phyloP scores from a whole-genome alignment of 1,140 invertebrate species.

The Heliconius melpomene region DNA sequence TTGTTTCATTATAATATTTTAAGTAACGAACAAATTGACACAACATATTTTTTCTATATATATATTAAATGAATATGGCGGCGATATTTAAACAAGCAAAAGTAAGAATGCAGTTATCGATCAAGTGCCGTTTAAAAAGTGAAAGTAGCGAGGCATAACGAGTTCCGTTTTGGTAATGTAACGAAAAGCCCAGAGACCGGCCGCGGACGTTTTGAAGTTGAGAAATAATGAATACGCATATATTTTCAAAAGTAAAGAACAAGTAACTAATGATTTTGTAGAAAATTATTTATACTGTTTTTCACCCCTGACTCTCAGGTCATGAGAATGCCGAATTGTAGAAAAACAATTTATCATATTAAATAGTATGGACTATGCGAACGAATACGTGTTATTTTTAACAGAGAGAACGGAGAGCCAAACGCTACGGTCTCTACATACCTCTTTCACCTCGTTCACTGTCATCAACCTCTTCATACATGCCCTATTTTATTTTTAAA shows the following conservation, averaged over 20 bases:
- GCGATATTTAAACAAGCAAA: slow-evolving; percentile 16
- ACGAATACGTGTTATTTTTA: too few relatives aligned
- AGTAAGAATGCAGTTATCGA: slow-evolving; percentile 26
- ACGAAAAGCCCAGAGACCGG: slow-evolving; percentile 16
- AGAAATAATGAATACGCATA: background rate
- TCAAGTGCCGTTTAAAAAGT: slow-evolving; percentile 50
- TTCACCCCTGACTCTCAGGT: background rate
- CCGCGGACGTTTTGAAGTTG: background rate
- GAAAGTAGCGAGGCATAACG: slow-evolving; percentile 53
- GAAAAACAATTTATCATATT: background rate
- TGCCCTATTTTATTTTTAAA: too few relatives aligned
- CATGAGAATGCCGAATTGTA: too few relatives aligned
- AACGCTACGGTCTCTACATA: too few relatives aligned
- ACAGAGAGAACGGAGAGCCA: too few relatives aligned
- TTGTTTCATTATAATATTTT: too few relatives aligned
- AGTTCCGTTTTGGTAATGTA: slow-evolving; percentile 50
- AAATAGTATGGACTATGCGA: too few relatives aligned
- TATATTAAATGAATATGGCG: background rate
- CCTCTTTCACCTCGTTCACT: too few relatives aligned
- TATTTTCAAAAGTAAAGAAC: background rate
- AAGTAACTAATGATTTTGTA: background rate
- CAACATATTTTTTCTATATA: background rate
- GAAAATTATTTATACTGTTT: background rate
- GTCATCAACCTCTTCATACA: too few relatives aligned
- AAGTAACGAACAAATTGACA: background rate